These are phyloP conservation scores for Actenoides hombroni DNA, from an alignment of 2,113 vertebrate genomes.

Conservation along the genomic window DNA sequence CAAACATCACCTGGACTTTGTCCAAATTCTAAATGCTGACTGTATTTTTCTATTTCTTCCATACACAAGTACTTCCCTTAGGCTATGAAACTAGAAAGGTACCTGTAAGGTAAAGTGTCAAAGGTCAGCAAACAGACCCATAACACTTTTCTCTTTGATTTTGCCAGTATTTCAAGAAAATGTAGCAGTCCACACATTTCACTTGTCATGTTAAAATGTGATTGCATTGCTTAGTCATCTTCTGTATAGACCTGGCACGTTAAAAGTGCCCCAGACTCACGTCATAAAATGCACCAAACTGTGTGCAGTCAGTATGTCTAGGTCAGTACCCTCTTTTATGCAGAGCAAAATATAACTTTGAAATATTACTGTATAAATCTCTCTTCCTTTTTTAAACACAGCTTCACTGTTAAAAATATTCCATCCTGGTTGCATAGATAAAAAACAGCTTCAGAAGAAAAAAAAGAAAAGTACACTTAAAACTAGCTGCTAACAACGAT, in stretches of 20 bases:
- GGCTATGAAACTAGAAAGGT: background rate
- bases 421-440: background rate
- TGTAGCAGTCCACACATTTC: background rate
- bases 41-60: background rate
- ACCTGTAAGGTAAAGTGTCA: background rate
- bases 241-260: background rate
- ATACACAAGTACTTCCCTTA: background rate
- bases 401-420: background rate
- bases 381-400: background rate
- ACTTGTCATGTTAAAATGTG: background rate
- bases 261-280: background rate
- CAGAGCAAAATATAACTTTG: background rate
- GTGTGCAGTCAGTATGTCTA: background rate
- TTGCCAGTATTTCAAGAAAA: background rate
- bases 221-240: background rate
- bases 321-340: background rate
- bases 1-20: background rate
- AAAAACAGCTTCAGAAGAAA: background rate
- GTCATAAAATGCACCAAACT: background rate
- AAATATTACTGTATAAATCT: background rate
- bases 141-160: background rate
- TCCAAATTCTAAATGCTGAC: background rate
- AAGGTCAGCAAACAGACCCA: background rate
- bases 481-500: background rate
- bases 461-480: background rate